A percentile compares a stretch with the other conserved stretches of the same genome.
phyloP scores from a whole-genome alignment of 1,140 invertebrate genomes.

The Microplitis mediator region DNA sequence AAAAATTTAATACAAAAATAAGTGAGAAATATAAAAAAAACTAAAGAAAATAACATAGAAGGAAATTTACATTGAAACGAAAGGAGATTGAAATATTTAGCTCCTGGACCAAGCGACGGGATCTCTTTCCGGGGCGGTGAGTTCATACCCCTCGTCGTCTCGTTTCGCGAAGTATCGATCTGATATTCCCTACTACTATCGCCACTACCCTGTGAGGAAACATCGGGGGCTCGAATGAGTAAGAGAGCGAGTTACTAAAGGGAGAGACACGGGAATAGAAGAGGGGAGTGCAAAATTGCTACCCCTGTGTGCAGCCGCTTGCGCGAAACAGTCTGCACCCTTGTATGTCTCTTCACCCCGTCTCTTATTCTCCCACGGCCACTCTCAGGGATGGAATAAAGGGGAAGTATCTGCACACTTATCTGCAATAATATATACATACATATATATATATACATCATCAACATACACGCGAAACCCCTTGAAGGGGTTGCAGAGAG shows the following conservation, averaged over 20 bases:
- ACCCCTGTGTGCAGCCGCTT: constrained; percentile 16
- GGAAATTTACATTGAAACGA: background rate
- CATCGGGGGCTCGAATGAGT: background rate
- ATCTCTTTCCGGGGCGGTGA: constrained; percentile 9
- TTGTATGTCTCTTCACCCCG: background rate
- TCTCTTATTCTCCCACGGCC: constrained; percentile 12
- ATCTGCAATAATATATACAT: constrained; percentile 18
- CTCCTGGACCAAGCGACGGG: constrained; percentile 8
- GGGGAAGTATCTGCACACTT: background rate
- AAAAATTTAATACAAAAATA: too few species aligned
- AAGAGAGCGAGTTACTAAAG: constrained; percentile 3
- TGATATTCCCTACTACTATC: constrained; percentile 35
- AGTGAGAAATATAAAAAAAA: background rate
- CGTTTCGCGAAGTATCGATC: constrained; percentile 53
- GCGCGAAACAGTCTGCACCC: constrained; percentile 32
- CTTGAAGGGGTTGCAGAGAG: constrained; percentile 14
- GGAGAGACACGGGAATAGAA: background rate
- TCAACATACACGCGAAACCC: background rate
- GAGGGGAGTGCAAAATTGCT: constrained; percentile 2
- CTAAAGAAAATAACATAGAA: background rate
- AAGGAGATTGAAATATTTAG: constrained; percentile 10
- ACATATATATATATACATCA: background rate
- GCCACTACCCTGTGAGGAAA: background rate
- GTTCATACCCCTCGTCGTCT: constrained; percentile 31
- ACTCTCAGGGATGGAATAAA: constrained; percentile 21